Base-by-base conservation (phyloP, 2,888 invertebrate species). In the Leptothorax acervorum region DNA sequence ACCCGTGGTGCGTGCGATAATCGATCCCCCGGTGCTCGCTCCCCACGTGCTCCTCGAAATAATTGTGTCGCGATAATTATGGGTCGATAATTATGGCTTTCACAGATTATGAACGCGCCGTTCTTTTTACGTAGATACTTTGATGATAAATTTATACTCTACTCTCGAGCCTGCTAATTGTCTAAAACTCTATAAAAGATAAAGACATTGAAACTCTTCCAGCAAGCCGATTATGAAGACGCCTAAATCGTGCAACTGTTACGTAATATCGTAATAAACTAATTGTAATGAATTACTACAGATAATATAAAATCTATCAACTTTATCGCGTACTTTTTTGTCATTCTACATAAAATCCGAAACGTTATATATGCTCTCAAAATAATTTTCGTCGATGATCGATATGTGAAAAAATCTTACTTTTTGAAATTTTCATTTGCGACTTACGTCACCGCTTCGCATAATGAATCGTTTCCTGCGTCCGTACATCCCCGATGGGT, bases 41-140 rank as follows among this genome's bases (percentile, higher is more conserved):
- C 12, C 12, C 28, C 45, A 57, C 60, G 35, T 48, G 70, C 71
- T 48, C 23, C 71, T 81, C 60, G 79, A 81, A 79, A 79, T 79
- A 70, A 79, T 79, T 79, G 57, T 79, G 79, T 60, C 79, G 60
- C 70, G 23, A 23, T 23, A 23, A 23, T 23, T 5, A 5, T 23
- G 48, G 8, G 70, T n/a, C n/a, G n/a, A 60, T 79, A 79, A 79
- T 79, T 79, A 79, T 79, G 35, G 57, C 57, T 79, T 35, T 79
- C 48, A 45, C 57, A 23, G 79, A 79, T 60, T 28, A 60, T 35
- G 45, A 71, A 71, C 48, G 60, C 70, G 15, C 23, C 23, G 35
- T 31, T 23, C 57, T 48, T 15, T 9, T 45, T 9, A 60, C 48
- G 48, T 39, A 6, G 23, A 8, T 60, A 28, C 70, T 39, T 60